Percentiles rank a stretch among this genome's conserved stretches.
These are phyloP conservation scores for Metopia argyrocephala DNA, from an alignment of 2,888 invertebrate species.

Conservation along the genomic window DNA sequence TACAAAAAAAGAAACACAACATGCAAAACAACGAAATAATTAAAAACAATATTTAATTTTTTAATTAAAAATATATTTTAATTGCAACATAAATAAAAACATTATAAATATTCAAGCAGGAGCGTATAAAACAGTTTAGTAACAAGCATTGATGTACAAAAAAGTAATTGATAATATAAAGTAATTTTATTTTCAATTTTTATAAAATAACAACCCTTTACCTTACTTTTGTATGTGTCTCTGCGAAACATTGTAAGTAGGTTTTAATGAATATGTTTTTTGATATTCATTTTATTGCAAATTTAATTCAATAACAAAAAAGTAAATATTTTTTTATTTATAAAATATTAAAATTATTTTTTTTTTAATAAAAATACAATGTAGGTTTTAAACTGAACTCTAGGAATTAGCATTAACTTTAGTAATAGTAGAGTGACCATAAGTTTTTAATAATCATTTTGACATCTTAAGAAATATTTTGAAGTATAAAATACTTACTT, in stretches of 20 bases:
- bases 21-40: neutral
- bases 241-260: neutral
- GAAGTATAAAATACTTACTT: too few relatives aligned
- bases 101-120: neutral
- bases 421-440: neutral
- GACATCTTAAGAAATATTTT: too few relatives aligned
- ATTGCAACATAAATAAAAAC: conserved; percentile 25
- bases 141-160: too few relatives aligned
- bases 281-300: conserved; percentile 30
- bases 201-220: neutral
- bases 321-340: conserved; percentile 60
- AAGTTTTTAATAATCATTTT: neutral
- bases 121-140: neutral
- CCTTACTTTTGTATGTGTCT: neutral
- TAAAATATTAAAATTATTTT: conserved; percentile 47
- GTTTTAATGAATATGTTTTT: neutral
- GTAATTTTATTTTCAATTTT: too few relatives aligned
- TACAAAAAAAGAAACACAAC: conserved; percentile 4
- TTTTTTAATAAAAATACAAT: neutral
- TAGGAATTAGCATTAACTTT: neutral
- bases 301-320: conserved; percentile 52
- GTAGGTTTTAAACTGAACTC: neutral
- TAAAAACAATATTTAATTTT: conserved; percentile 50
- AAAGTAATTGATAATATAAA: too few relatives aligned
- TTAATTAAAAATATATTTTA: conserved; percentile 53